Percentiles rank a stretch among this genome's conserved stretches.
phyloP scores from a whole-genome alignment of 1,140 invertebrate genomes.

The Sinella curviseta region DNA sequence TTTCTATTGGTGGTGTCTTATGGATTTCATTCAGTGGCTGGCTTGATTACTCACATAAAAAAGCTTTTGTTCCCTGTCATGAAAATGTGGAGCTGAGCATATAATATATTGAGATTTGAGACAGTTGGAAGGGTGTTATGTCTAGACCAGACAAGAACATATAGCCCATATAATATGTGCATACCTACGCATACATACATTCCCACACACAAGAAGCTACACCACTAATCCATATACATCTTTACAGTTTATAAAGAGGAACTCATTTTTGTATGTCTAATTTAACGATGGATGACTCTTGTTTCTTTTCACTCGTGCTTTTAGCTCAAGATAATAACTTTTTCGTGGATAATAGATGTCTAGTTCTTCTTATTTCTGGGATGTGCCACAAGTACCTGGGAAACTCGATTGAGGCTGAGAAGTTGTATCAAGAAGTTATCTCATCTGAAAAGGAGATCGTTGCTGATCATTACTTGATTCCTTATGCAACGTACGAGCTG shows the following conservation, averaged over 20 bases:
- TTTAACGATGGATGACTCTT: not conserved
- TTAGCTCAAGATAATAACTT: constrained; percentile 56
- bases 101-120: too few species aligned
- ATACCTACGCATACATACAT: too few species aligned
- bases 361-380: constrained; percentile 78
- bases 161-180: not conserved
- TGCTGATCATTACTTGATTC: constrained; percentile 80
- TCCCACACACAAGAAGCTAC: too few species aligned
- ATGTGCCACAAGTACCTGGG: constrained; percentile 76
- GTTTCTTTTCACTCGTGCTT: constrained; percentile 6
- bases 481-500: constrained; percentile 83
- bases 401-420: constrained; percentile 70
- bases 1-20: too few species aligned
- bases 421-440: constrained; percentile 71
- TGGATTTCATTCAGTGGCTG: too few species aligned
- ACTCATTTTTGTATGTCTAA: not conserved
- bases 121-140: too few species aligned
- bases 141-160: not conserved
- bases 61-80: not conserved
- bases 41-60: constrained; percentile 13
- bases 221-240: too few species aligned
- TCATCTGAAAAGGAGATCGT: constrained; percentile 74
- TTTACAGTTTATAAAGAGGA: too few species aligned
- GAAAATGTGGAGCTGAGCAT: not conserved
- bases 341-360: constrained; percentile 74